Conservation (phyloP, 2,113 vertebrate genomes). For the Lagenorhynchus albirostris region DNA sequence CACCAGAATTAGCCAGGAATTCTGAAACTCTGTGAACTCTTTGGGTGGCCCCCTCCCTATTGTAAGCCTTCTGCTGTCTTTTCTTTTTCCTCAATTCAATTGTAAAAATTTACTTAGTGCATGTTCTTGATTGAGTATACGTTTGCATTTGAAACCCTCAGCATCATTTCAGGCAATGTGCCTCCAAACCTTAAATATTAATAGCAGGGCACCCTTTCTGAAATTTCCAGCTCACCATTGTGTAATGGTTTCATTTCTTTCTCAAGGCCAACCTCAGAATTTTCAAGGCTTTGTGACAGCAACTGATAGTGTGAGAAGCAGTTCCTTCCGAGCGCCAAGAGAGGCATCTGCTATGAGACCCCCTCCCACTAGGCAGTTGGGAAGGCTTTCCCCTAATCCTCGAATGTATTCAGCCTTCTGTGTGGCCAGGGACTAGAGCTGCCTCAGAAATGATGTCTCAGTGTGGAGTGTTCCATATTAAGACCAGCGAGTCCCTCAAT, state of each 20-base stretch:
- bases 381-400: background rate
- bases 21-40: background rate
- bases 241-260: slow-evolving; percentile 13
- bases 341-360: slow-evolving; percentile 12
- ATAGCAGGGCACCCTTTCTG: background rate
- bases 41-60: background rate
- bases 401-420: slow-evolving; percentile 19
- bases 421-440: background rate
- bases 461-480: background rate
- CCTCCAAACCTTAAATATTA: slow-evolving; percentile 9
- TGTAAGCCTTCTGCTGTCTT: background rate
- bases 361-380: background rate
- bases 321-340: slow-evolving; percentile 25
- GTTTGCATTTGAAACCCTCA: background rate
- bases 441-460: slow-evolving; percentile 22
- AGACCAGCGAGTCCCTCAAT: background rate
- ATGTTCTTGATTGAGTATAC: background rate
- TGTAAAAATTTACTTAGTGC: background rate
- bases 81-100: background rate
- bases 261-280: slow-evolving; percentile 37
- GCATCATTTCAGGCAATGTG: background rate
- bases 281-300: slow-evolving; percentile 52
- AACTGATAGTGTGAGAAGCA: background rate
- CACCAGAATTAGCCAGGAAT: background rate
- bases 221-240: background rate